phyloP scores from a whole-genome alignment of 2,797 vertebrate species.

The Myotis pilosus region DNA sequence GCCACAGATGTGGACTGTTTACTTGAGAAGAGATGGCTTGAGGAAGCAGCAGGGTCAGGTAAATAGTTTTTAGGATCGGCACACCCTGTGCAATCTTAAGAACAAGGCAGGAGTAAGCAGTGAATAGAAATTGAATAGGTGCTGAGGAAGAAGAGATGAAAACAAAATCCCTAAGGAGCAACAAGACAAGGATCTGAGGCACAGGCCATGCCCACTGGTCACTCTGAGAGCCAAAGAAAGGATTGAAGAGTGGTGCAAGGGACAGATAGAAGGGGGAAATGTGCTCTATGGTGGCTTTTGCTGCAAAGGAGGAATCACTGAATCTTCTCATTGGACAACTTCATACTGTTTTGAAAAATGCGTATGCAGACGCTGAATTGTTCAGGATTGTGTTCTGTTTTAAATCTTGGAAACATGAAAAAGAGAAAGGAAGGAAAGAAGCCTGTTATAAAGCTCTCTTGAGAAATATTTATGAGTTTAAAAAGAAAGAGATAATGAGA shows the following conservation, averaged over 20 bases:
- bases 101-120: not conserved
- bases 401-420: not conserved
- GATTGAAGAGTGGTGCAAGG: not conserved
- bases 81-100: no score
- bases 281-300: not conserved
- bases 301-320: not conserved
- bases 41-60: not conserved
- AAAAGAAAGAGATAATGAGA: not conserved
- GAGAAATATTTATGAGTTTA: slow-evolving; percentile 5
- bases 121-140: not conserved
- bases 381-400: not conserved
- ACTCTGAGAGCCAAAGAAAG: not conserved
- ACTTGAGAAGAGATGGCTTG: not conserved
- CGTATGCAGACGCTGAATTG: not conserved
- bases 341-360: not conserved
- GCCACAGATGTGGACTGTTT: not conserved
- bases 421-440: not conserved
- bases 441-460: not conserved
- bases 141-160: not conserved
- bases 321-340: not conserved
- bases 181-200: not conserved
- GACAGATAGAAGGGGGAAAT: not conserved
- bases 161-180: not conserved
- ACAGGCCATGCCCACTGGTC: fast-evolving
- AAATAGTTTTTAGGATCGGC: not conserved